Evolutionary conservation across 1,140 invertebrate genomes (phyloP), one percentile per base, ranked within the genome.

Genomic region (Leptestheria dahalacensis): DNA sequence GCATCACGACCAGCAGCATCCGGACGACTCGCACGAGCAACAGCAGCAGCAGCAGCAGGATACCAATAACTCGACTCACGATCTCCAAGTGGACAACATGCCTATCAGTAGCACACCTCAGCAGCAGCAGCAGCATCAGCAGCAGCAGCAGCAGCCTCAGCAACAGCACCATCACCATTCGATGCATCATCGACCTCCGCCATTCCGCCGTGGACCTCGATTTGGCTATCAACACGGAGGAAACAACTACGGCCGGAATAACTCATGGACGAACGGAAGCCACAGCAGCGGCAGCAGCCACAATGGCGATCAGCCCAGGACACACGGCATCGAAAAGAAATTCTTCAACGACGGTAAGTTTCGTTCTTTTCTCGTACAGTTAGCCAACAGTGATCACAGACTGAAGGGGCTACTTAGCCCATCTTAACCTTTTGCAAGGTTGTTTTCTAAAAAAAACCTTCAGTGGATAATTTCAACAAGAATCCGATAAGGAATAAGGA

Each of bases 271-370:
- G 33, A 55, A 55, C 26, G 33, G 28, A 12, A 29, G 1, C 0
- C 20, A 26, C 3, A n/a, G 26, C 53, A 55, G 21, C 26, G 28
- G 53, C 23, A 29, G 33, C 26, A 25, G 33, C 33, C 33, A 24
- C 2, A 55, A 55, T 18, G 53, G 28, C 25, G 53, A 55, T 20
- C 53, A 55, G 15, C 53, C 47, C 28, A 41, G 29, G 15, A 51
- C 48, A n/a, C 49, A 60, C 48, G 58, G 58, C 25, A 52, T 60
- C 48, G 58, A 60, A 49, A 60, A 60, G 46, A 60, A 60, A 29
- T 51, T 60, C 26, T 60, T 60, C n/a, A 60, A 60, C 33, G 58
- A 60, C 26, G 58, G 58, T 60, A 48, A 60, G 58, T 41, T 1
- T 10, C 1, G n/a, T 11, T 33, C 41, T 10, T 28, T 46, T 33